phyloP scores from a whole-genome alignment of 2,888 invertebrate species.

The Rhimphoctona megacephalus region DNA sequence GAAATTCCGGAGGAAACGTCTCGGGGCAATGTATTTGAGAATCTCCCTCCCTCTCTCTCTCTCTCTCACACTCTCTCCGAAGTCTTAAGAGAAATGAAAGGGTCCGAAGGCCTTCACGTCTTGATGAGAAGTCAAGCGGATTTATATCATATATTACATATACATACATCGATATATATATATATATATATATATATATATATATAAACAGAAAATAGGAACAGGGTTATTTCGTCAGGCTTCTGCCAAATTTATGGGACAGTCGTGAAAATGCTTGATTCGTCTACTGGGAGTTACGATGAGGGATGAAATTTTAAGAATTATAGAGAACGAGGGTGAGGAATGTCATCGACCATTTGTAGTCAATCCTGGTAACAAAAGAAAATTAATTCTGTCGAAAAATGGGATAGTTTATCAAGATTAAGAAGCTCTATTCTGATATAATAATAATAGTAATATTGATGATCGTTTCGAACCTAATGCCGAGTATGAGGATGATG shows the following conservation, averaged over 20 bases:
- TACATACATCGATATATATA: not conserved
- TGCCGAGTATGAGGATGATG: not conserved
- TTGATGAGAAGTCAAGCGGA: conserved; percentile 55
- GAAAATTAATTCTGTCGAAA: not conserved
- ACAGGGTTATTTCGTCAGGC: conserved; percentile 24
- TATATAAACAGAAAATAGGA: not conserved
- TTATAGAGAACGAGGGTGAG: not conserved
- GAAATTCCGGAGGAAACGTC: conserved; percentile 53
- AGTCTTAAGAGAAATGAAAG: conserved; percentile 40
- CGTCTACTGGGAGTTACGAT: conserved; percentile 41
- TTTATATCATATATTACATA: conserved; percentile 12
- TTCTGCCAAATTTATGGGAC: conserved; percentile 53
- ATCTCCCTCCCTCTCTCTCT: not conserved
- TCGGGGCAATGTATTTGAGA: conserved; percentile 15
- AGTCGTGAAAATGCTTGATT: conserved; percentile 46
- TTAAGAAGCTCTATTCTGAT: not conserved
- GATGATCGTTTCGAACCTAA: not conserved
- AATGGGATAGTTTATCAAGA: not conserved
- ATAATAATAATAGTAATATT: too few species aligned
- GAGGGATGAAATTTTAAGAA: conserved; percentile 25
- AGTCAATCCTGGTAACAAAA: conserved; percentile 1
- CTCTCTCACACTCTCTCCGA: not conserved
- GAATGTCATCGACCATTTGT: conserved; percentile 7
- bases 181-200: not conserved
- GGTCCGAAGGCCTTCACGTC: conserved; percentile 45